Percentiles rank a stretch among this genome's conserved stretches.
These are phyloP conservation scores for Eublepharis macularius DNA, from an alignment of 2,113 vertebrate genomes.

Conservation along the genomic window DNA sequence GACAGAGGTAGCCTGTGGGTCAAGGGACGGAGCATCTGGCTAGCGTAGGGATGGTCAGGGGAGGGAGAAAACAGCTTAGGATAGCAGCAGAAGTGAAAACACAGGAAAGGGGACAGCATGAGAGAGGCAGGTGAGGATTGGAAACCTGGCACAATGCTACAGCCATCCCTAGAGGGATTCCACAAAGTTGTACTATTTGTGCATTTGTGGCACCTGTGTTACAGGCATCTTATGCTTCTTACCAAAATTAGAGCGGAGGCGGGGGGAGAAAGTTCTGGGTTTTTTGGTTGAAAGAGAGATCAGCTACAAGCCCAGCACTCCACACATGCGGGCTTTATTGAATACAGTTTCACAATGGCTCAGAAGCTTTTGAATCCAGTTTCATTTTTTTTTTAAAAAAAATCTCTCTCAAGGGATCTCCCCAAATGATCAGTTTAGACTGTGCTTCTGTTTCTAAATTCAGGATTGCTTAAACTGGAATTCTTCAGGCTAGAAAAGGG, in stretches of 20 bases:
- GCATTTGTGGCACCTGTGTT: neutral
- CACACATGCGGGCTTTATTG: neutral
- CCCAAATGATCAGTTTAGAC: neutral
- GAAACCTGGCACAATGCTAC: neutral
- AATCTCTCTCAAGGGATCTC: neutral
- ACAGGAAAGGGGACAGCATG: neutral
- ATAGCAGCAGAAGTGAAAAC: neutral
- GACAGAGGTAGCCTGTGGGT: neutral
- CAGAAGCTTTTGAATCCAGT: neutral
- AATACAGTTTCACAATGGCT: neutral
- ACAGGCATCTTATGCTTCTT: neutral
- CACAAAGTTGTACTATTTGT: neutral
- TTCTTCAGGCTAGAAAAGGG: neutral
- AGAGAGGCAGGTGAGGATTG: neutral
- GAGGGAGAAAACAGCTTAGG: neutral
- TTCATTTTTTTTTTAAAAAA: neutral
- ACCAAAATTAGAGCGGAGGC: neutral
- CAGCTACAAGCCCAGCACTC: neutral
- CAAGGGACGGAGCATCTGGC: neutral
- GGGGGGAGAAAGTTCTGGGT: neutral
- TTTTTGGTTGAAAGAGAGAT: neutral
- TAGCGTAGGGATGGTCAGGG: neutral
- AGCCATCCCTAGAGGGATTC: neutral
- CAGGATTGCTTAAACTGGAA: neutral
- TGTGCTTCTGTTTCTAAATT: neutral